Conservation (phyloP, 1,140 invertebrate species). For the Cotesia typhae region DNA sequence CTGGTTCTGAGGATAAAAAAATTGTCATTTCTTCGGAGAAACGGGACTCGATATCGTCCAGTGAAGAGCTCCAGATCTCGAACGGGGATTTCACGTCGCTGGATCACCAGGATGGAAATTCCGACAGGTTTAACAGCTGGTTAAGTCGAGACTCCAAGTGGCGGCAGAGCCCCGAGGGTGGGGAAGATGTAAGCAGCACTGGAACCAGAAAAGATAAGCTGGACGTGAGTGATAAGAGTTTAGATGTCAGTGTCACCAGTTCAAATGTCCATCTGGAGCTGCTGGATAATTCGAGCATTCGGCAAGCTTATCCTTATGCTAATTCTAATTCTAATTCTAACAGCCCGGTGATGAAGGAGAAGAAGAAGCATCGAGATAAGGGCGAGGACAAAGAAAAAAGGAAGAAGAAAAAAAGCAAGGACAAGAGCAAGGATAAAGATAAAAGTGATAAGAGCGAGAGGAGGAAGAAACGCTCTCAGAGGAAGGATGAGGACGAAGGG, state of each 20-base stretch:
- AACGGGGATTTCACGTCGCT: conserved; percentile 55
- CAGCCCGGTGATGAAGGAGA: conserved; percentile 64
- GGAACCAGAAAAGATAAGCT: conserved; percentile 62
- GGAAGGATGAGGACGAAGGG: conserved; percentile 61
- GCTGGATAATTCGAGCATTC: conserved; percentile 63
- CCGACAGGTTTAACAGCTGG: conserved; percentile 69
- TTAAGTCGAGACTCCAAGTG: conserved; percentile 68
- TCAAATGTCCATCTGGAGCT: conserved; percentile 69
- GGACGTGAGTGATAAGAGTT: conserved; percentile 67
- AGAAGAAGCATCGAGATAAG: conserved; percentile 69
- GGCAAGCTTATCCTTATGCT: conserved; percentile 55
- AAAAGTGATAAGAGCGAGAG: conserved; percentile 60
- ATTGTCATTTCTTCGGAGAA: conserved; percentile 44
- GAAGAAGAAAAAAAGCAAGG: conserved; percentile 60
- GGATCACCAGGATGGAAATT: conserved; percentile 64
- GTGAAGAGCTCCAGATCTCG: conserved; percentile 56
- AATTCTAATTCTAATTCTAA: conserved; percentile 54
- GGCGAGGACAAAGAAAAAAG: conserved; percentile 68
- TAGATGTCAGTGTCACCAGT: conserved; percentile 67
- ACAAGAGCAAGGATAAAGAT: conserved; percentile 65
- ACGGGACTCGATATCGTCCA: conserved; percentile 59
- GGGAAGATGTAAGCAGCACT: conserved; percentile 68
- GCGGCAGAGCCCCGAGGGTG: conserved; percentile 71
- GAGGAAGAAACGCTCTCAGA: conserved; percentile 61
- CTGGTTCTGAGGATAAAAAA: conserved; percentile 44